Percentiles rank a stretch among this genome's conserved stretches.
phyloP scores from a whole-genome alignment of 2,888 invertebrate genomes.

The Diarsia dahlii region DNA sequence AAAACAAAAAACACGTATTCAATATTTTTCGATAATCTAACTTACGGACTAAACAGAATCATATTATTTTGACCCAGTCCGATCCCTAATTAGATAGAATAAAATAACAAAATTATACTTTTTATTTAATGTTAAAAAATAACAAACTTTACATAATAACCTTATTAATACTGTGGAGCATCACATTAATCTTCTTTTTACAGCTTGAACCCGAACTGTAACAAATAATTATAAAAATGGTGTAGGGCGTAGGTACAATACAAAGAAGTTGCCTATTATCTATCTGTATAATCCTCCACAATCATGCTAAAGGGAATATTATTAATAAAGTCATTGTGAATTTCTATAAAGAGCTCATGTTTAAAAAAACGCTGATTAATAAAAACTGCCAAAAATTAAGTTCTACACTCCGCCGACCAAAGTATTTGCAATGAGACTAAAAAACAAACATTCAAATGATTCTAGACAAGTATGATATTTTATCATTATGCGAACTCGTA shows the following conservation, averaged over 20 bases:
- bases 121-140: constrained; percentile 23
- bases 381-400: not conserved
- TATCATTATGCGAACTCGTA: not conserved
- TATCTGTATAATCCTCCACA: not conserved
- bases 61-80: too few species aligned
- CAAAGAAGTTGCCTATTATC: not conserved
- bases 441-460: not conserved
- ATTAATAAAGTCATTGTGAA: not conserved
- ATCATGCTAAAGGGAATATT: not conserved
- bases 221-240: constrained; percentile 58
- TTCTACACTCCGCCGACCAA: not conserved
- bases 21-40: too few species aligned
- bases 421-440: not conserved
- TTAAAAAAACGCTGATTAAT: not conserved
- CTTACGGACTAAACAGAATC: too few species aligned
- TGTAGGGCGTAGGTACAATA: not conserved
- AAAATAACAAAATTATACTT: constrained; percentile 9
- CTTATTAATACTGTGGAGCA: constrained; percentile 66
- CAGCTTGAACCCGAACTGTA: constrained; percentile 83
- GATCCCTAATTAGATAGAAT: too few species aligned
- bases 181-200: constrained; percentile 63
- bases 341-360: not conserved
- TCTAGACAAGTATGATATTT: too few species aligned
- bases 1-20: too few species aligned
- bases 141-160: not conserved